A percentile compares a stretch with the other conserved stretches of the same genome.
These are phyloP conservation scores for Cyanoderma ruficeps DNA, from an alignment of 2,113 vertebrate species.

Conservation along the genomic window DNA sequence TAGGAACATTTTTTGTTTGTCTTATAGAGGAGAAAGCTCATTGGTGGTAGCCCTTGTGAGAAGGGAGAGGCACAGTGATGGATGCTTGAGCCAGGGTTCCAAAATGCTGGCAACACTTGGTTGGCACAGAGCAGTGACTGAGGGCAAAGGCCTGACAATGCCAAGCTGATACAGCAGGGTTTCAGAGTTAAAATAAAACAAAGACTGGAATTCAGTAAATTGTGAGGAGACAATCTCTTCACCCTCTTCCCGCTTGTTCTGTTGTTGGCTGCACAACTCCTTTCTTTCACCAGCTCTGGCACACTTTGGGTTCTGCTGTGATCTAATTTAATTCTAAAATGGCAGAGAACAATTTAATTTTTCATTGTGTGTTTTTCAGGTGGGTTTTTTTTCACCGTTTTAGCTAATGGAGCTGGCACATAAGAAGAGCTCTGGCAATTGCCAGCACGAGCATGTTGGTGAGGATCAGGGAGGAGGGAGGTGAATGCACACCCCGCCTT, in stretches of 20 bases:
- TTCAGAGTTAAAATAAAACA: not conserved
- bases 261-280: fast-evolving
- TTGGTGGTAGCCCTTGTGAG: not conserved
- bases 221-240: not conserved
- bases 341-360: not conserved
- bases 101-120: not conserved
- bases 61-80: not conserved
- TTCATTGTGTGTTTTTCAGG: not conserved
- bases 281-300: not conserved
- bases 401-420: not conserved
- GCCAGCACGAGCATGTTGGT: not conserved
- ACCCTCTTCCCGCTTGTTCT: not conserved
- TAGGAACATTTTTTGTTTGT: not conserved
- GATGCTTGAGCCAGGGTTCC: not conserved
- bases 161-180: not conserved
- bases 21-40: not conserved
- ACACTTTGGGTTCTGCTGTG: not conserved
- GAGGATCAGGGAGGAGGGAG: fast-evolving
- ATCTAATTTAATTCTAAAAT: not conserved
- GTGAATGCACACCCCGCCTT: fast-evolving
- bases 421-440: not conserved
- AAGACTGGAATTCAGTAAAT: not conserved
- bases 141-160: not conserved
- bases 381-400: not conserved
- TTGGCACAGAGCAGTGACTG: not conserved